Conservation (phyloP, 1,140 invertebrate genomes). For the Rhizoglyphus robini region DNA sequence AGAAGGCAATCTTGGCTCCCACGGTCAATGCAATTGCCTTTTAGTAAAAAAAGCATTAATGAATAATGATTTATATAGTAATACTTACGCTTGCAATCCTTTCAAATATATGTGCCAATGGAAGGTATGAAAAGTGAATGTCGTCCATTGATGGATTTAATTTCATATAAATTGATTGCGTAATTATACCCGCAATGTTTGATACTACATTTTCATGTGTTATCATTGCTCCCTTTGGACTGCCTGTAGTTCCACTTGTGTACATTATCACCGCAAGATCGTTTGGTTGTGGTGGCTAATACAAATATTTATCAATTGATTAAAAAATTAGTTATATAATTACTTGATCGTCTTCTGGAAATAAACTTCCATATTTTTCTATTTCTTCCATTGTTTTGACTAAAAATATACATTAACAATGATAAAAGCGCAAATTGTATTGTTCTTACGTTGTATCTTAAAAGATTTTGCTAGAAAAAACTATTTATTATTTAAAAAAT, state of each 20-base stretch:
- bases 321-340: neutral
- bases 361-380: constrained; percentile 63
- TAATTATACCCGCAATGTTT: constrained; percentile 59
- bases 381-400: constrained; percentile 70
- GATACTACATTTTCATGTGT: constrained; percentile 84
- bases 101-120: constrained; percentile 91
- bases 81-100: constrained; percentile 69
- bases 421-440: neutral
- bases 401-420: neutral
- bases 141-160: constrained; percentile 42
- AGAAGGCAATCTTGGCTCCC: constrained; percentile 40
- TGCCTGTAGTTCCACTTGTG: constrained; percentile 91
- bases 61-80: constrained; percentile 19
- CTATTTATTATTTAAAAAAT: too few relatives aligned
- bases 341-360: constrained; percentile 56
- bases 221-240: constrained; percentile 93
- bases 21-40: neutral
- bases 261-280: constrained; percentile 88
- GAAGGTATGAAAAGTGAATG: constrained; percentile 83
- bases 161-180: constrained; percentile 50
- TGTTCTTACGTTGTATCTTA: neutral
- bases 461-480: neutral
- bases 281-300: constrained; percentile 62
- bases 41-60: neutral
- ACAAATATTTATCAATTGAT: too few relatives aligned